A percentile compares a stretch with the other conserved stretches of the same genome.
Conservation (phyloP, 2,113 vertebrate species). For the Anhinga rufa region DNA sequence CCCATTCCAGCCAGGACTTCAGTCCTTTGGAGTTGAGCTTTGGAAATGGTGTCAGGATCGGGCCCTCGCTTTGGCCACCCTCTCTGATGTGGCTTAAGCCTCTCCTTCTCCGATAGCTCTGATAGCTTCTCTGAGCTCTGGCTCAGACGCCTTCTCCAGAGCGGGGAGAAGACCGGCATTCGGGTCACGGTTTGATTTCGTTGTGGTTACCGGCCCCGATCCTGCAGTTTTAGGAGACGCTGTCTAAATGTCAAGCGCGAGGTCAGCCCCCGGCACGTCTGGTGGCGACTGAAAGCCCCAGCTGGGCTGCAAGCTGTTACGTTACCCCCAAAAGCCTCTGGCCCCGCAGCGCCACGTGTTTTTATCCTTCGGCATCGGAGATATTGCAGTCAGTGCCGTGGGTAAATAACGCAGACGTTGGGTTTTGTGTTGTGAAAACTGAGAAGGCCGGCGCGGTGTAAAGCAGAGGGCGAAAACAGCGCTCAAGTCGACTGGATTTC, state of each 20-base stretch:
- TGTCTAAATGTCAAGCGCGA: neutral
- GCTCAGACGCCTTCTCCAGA: neutral
- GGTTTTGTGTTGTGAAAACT: neutral
- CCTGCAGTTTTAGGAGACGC: neutral
- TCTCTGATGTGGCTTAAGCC: neutral
- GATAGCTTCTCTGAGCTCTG: no score
- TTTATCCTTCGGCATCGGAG: neutral
- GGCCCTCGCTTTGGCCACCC: neutral
- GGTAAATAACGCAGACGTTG: neutral
- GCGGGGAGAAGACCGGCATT: neutral
- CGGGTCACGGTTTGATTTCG: fast-evolving
- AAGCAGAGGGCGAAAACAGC: neutral
- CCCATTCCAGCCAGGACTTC: neutral
- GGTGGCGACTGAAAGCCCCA: neutral
- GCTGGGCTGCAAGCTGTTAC: neutral
- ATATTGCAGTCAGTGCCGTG: neutral
- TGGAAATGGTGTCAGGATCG: neutral
- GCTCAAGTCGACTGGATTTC: neutral
- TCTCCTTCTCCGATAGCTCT: neutral
- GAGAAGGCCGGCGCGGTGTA: neutral
- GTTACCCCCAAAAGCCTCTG: neutral
- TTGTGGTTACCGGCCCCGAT: neutral
- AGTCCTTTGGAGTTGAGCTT: neutral
- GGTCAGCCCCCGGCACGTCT: neutral
- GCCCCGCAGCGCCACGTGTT: neutral